Conservation (phyloP, 2,113 vertebrate species). For the Pachyramphus minor region DNA sequence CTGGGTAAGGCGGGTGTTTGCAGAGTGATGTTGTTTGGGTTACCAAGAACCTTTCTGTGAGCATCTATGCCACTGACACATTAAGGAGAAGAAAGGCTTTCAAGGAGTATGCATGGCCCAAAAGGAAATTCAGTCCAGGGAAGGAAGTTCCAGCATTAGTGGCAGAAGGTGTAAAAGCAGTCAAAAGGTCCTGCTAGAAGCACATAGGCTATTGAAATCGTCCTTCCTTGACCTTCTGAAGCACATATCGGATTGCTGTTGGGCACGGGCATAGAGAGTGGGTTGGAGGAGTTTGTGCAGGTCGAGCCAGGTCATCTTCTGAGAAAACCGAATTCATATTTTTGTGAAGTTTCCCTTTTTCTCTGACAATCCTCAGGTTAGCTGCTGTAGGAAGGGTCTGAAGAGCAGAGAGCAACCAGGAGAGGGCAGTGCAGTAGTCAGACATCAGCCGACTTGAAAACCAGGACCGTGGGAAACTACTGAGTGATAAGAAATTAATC, state of each 20-base stretch:
- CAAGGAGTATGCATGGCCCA: background rate
- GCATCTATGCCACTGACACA: background rate
- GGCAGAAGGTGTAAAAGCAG: background rate
- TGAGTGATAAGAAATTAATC: background rate
- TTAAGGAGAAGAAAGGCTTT: background rate
- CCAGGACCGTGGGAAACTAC: accelerated
- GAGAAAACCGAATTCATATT: background rate
- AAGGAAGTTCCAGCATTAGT: background rate
- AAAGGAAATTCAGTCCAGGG: background rate
- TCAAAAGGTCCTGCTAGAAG: background rate
- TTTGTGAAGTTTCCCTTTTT: background rate
- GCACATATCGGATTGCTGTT: background rate
- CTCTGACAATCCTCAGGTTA: background rate
- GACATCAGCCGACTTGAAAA: background rate
- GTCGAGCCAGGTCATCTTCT: background rate
- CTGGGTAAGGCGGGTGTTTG: background rate
- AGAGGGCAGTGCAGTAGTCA: conserved; percentile 25
- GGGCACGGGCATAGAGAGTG: background rate
- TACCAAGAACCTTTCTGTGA: background rate
- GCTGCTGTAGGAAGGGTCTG: background rate
- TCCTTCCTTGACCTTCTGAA: background rate
- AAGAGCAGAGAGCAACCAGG: background rate
- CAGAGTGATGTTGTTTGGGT: background rate
- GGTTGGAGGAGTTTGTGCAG: background rate
- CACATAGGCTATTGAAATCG: background rate